Evolutionary conservation across 2,797 vertebrate species (phyloP).

Genomic region (Gallinago stenura): DNA sequence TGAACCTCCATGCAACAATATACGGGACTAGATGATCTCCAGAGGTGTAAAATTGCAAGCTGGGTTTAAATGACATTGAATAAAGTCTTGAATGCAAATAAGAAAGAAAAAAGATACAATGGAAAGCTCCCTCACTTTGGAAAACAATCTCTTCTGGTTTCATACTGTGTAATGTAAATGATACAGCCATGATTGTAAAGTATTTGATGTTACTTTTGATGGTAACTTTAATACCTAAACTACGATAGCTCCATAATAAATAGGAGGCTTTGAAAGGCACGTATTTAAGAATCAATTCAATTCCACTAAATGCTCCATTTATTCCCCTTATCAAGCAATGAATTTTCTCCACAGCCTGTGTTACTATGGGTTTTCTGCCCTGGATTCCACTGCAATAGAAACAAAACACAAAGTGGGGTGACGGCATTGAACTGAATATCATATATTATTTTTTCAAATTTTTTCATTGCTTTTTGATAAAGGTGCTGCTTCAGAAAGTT

Average conservation of each 20-base stretch:
- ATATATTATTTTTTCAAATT: not conserved
- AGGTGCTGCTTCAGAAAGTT: not conserved
- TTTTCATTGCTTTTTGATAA: not conserved
- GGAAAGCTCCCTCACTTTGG: not conserved
- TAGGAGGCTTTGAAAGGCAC: not conserved
- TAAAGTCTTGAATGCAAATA: not conserved
- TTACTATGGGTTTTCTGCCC: not conserved
- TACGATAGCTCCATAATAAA: not conserved
- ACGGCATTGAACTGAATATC: not conserved
- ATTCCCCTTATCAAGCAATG: not conserved
- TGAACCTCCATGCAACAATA: not conserved
- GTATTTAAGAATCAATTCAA: constrained; percentile 1
- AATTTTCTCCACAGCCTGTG: not conserved
- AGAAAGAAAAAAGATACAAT: not conserved
- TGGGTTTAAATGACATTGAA: not conserved
- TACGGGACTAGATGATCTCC: not conserved
- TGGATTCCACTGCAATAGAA: not conserved
- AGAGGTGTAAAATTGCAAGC: not conserved
- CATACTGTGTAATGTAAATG: not conserved
- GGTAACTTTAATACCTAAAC: not conserved
- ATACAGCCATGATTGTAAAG: not conserved
- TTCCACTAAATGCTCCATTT: not conserved
- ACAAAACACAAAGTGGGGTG: not conserved
- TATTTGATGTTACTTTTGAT: not conserved
- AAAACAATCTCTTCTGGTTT: not conserved